Percentiles rank a stretch among this genome's conserved stretches.
Conservation (phyloP, 2,797 vertebrate genomes). For the Limosa lapponica region DNA sequence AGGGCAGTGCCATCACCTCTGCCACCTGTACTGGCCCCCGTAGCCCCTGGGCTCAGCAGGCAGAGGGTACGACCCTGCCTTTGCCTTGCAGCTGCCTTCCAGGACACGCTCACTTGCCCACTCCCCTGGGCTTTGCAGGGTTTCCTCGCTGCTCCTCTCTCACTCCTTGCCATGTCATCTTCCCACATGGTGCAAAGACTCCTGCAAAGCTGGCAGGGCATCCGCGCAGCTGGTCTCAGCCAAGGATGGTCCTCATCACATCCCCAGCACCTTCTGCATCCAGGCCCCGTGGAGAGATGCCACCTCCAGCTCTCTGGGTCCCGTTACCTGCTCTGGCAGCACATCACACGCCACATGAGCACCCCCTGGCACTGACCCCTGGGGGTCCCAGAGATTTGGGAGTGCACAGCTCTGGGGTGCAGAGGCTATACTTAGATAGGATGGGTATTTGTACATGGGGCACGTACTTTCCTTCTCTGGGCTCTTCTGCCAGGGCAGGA, state of each 20-base stretch:
- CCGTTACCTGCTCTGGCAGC: not conserved
- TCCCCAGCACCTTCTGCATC: not conserved
- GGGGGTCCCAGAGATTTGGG: not conserved
- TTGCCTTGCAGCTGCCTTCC: not conserved
- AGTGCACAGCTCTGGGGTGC: not conserved
- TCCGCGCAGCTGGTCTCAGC: fast-evolving
- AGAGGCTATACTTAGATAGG: not conserved
- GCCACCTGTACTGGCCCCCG: fast-evolving
- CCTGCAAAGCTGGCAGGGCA: not conserved
- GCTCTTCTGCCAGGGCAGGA: not conserved
- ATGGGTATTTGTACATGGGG: no score
- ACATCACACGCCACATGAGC: fast-evolving
- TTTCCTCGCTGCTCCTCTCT: not conserved
- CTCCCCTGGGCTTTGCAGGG: no score
- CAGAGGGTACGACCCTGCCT: fast-evolving
- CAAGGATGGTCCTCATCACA: no score
- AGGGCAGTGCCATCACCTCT: not conserved
- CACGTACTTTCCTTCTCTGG: not conserved
- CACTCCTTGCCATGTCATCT: fast-evolving
- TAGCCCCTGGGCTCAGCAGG: not conserved
- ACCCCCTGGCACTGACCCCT: not conserved
- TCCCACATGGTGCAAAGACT: not conserved
- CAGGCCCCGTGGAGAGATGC: fast-evolving
- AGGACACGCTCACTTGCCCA: not conserved
- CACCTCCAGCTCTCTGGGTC: not conserved